Conservation (phyloP, 1,140 invertebrate species). For the Euwallacea fornicatus region DNA sequence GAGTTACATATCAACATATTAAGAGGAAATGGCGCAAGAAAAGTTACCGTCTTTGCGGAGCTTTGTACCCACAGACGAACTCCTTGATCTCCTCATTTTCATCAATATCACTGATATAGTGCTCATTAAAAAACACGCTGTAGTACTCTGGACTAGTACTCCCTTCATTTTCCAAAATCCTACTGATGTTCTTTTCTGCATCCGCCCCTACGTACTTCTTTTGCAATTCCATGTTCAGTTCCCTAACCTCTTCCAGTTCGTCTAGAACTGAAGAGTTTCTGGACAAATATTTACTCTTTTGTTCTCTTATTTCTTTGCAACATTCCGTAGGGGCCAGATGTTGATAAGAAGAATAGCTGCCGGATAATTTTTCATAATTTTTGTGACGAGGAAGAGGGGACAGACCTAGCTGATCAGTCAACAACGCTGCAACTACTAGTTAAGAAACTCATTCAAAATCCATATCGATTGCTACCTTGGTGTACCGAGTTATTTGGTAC, state of each 20-base stretch:
- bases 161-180: slow-evolving; percentile 8
- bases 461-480: slow-evolving; percentile 5
- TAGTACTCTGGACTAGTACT: slow-evolving; percentile 42
- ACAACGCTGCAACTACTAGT: slow-evolving; percentile 26
- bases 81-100: slow-evolving; percentile 52
- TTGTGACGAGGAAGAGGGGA: slow-evolving; percentile 44
- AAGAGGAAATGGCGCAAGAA: no score
- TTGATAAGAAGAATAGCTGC: neutral
- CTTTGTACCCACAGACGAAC: slow-evolving; percentile 45
- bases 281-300: slow-evolving; percentile 45
- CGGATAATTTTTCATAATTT: slow-evolving; percentile 41
- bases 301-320: neutral
- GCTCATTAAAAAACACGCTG: slow-evolving; percentile 48
- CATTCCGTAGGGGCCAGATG: slow-evolving; percentile 17
- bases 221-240: slow-evolving; percentile 43
- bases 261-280: slow-evolving; percentile 45
- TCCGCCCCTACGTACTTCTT: slow-evolving; percentile 41
- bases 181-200: slow-evolving; percentile 21
- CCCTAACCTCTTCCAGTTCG: slow-evolving; percentile 49
- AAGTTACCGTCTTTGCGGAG: slow-evolving; percentile 39
- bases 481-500: neutral
- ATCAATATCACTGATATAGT: slow-evolving; percentile 53
- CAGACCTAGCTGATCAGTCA: slow-evolving; percentile 36
- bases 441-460: slow-evolving; percentile 7
- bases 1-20: no score